Conservation (phyloP, 2,797 vertebrate species). For the Poeciliopsis presidionis region DNA sequence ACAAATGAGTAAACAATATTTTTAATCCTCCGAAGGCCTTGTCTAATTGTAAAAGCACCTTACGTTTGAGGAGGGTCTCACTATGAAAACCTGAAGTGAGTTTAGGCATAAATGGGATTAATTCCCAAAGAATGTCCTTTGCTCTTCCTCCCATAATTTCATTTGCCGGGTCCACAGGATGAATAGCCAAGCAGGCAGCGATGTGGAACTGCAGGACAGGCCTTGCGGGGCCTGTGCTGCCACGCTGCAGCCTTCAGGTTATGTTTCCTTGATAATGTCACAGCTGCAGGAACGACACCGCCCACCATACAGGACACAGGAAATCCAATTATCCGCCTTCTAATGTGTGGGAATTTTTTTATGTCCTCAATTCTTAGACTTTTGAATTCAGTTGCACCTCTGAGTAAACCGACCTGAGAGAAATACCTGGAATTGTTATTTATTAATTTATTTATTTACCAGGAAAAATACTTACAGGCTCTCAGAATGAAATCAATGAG, state of each 20-base stretch:
- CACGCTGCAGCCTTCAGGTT: slow-evolving; percentile 79
- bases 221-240: slow-evolving; percentile 69
- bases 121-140: slow-evolving; percentile 86
- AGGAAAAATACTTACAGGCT: slow-evolving; percentile 32
- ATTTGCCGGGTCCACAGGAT: slow-evolving; percentile 82
- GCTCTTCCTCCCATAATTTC: slow-evolving; percentile 84
- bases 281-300: slow-evolving; percentile 72
- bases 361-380: slow-evolving; percentile 72
- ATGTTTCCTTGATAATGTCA: slow-evolving; percentile 84
- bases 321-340: slow-evolving; percentile 75
- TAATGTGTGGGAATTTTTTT: slow-evolving; percentile 76
- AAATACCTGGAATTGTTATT: slow-evolving; percentile 58
- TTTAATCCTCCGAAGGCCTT: slow-evolving; percentile 62
- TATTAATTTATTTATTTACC: slow-evolving; percentile 60
- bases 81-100: slow-evolving; percentile 80
- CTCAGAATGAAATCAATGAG: slow-evolving; percentile 47
- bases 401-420: slow-evolving; percentile 61
- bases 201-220: slow-evolving; percentile 78
- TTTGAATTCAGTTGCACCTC: slow-evolving; percentile 53
- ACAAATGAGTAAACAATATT: slow-evolving; percentile 59
- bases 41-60: slow-evolving; percentile 79
- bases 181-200: slow-evolving; percentile 82
- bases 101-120: slow-evolving; percentile 84
- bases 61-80: slow-evolving; percentile 74
- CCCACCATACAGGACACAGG: slow-evolving; percentile 72